Percentiles rank a stretch among this genome's conserved stretches.
phyloP scores from a whole-genome alignment of 2,797 vertebrate genomes.

The Cyclura pinguis region DNA sequence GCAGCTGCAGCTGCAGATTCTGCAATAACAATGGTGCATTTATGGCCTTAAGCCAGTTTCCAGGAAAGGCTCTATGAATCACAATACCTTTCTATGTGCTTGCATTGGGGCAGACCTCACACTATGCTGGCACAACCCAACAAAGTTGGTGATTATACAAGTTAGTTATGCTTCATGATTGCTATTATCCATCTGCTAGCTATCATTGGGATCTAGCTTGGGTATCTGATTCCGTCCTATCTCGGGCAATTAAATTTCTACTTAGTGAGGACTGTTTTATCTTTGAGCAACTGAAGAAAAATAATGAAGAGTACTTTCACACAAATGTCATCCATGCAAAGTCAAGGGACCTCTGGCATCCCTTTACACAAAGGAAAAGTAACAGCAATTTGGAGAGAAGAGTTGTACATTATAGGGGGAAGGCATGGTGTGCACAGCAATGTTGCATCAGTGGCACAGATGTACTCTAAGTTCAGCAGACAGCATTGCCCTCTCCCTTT shows the following conservation, averaged over 20 bases:
- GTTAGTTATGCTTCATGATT: not conserved
- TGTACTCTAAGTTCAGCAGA: not conserved
- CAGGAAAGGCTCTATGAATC: not conserved
- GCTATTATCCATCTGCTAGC: conserved; percentile 36
- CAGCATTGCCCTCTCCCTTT: not conserved
- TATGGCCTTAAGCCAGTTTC: not conserved
- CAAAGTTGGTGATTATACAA: not conserved
- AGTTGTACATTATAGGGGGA: not conserved
- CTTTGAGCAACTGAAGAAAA: conserved; percentile 11
- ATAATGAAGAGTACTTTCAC: conserved; percentile 18
- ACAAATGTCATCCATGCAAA: conserved; percentile 8
- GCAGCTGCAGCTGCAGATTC: not conserved
- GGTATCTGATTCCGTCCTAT: conserved; percentile 33
- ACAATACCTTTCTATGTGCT: not conserved
- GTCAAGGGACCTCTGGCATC: not conserved
- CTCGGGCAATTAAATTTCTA: conserved; percentile 28
- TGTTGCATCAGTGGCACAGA: fast-evolving
- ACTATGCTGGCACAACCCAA: not conserved
- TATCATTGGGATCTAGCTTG: conserved; percentile 16
- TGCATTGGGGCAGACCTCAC: not conserved
- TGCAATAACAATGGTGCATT: not conserved
- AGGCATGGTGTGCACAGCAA: not conserved
- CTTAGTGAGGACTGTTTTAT: conserved; percentile 9
- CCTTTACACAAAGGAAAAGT: fast-evolving
- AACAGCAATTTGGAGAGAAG: not conserved